Percentiles rank a stretch among this genome's conserved stretches.
phyloP scores from a whole-genome alignment of 2,797 vertebrate species.

The Acanthurus tractus region DNA sequence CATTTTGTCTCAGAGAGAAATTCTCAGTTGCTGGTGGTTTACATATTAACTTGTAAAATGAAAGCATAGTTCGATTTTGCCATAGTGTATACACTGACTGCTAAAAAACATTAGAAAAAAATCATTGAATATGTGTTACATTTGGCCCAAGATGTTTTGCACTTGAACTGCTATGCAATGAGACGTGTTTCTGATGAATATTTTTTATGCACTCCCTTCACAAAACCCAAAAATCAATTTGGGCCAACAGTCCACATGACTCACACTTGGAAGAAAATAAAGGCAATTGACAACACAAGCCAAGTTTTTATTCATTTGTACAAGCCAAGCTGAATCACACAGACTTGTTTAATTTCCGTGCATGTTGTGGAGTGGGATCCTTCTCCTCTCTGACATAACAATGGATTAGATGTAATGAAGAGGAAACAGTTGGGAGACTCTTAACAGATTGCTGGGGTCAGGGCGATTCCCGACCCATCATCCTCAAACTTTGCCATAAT shows the following conservation, averaged over 20 bases:
- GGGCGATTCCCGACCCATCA: background rate
- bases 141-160: background rate
- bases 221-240: background rate
- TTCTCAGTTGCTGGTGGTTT: background rate
- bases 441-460: conserved; percentile 64
- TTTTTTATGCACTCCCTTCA: background rate
- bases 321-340: conserved; percentile 16
- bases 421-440: conserved; percentile 55
- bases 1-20: background rate
- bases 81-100: background rate
- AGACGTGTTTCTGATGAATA: background rate
- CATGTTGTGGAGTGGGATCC: conserved; percentile 26
- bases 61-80: background rate
- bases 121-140: background rate
- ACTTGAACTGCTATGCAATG: background rate
- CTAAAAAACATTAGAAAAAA: background rate
- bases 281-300: conserved; percentile 7
- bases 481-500: conserved; percentile 51
- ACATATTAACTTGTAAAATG: no score
- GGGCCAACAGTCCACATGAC: background rate
- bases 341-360: conserved; percentile 44
- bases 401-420: conserved; percentile 65
- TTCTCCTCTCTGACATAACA: conserved; percentile 62
- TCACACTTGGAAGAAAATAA: conserved; percentile 2
- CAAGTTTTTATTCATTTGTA: conserved; percentile 30